phyloP scores from a whole-genome alignment of 2,888 invertebrate genomes.

The Limenitis arthemis region DNA sequence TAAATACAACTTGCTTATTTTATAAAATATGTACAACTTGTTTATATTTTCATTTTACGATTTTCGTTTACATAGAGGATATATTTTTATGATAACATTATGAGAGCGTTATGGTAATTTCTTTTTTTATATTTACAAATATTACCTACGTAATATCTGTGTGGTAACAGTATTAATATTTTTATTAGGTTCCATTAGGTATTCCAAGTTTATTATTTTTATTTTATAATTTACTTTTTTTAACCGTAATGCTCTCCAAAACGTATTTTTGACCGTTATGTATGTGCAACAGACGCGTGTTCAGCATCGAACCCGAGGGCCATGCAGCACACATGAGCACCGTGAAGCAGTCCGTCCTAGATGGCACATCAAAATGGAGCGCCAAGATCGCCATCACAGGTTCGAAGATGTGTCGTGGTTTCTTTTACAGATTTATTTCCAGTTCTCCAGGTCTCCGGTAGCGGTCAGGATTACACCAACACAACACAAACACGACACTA shows the following conservation, averaged over 20 bases:
- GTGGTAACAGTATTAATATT: too few species aligned
- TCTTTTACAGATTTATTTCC: conserved; percentile 18
- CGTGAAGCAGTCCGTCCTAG: conserved; percentile 98
- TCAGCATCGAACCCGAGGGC: conserved; percentile 94
- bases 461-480: conserved; percentile 27
- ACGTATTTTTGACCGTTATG: conserved; percentile 27
- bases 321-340: conserved; percentile 97
- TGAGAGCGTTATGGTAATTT: too few species aligned
- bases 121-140: too few species aligned
- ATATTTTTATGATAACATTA: too few species aligned
- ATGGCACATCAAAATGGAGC: conserved; percentile 99
- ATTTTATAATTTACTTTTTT: neutral
- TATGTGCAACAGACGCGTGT: conserved; percentile 88
- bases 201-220: neutral
- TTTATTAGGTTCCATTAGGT: neutral
- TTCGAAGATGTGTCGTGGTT: conserved; percentile 75
- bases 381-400: conserved; percentile 99
- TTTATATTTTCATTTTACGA: neutral
- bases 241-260: neutral
- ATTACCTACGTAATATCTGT: too few species aligned
- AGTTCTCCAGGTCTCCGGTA: conserved; percentile 28
- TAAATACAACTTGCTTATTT: neutral
- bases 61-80: too few species aligned
- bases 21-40: neutral
- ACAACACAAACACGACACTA: conserved; percentile 53